Evolutionary conservation across 2,113 vertebrate genomes (phyloP).

Genomic region (Nerophis ophidion): DNA sequence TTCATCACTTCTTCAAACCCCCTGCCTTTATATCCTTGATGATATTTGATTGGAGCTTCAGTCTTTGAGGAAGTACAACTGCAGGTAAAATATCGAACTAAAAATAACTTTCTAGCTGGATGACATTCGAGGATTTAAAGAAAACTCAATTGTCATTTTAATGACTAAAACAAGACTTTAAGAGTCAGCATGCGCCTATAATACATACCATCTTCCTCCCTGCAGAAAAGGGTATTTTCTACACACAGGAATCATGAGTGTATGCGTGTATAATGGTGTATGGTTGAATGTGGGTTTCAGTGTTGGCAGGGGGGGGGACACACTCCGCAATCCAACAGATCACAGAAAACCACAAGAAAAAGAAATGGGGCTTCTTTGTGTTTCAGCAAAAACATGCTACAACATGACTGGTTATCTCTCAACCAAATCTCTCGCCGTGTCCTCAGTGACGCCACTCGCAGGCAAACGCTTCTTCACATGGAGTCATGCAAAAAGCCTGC

Average conservation of each 20-base stretch:
- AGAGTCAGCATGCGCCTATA: slow-evolving; percentile 16
- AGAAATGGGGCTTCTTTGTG: slow-evolving; percentile 20
- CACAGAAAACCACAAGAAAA: slow-evolving; percentile 57
- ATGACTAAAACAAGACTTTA: neutral
- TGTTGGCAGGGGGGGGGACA: slow-evolving; percentile 9
- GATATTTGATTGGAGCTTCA: slow-evolving; percentile 17
- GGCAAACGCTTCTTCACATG: slow-evolving; percentile 1
- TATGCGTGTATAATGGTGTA: slow-evolving; percentile 12
- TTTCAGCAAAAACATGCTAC: slow-evolving; percentile 49
- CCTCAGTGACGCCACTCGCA: slow-evolving; percentile 5
- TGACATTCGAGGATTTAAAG: neutral
- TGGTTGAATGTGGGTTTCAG: slow-evolving; percentile 6
- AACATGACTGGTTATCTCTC: slow-evolving; percentile 45
- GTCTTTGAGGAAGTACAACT: neutral
- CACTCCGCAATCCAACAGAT: slow-evolving; percentile 50
- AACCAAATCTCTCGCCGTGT: slow-evolving; percentile 22
- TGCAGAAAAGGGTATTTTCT: slow-evolving; percentile 44
- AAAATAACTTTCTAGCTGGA: neutral
- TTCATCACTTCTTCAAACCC: slow-evolving; percentile 3
- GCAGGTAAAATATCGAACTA: slow-evolving; percentile 3
- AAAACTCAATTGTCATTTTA: neutral
- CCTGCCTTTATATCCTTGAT: neutral
- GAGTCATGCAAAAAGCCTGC: neutral
- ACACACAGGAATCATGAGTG: slow-evolving; percentile 43
- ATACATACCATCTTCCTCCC: slow-evolving; percentile 54